Conservation (phyloP, 1,140 invertebrate species). For the Cotesia typhae region DNA sequence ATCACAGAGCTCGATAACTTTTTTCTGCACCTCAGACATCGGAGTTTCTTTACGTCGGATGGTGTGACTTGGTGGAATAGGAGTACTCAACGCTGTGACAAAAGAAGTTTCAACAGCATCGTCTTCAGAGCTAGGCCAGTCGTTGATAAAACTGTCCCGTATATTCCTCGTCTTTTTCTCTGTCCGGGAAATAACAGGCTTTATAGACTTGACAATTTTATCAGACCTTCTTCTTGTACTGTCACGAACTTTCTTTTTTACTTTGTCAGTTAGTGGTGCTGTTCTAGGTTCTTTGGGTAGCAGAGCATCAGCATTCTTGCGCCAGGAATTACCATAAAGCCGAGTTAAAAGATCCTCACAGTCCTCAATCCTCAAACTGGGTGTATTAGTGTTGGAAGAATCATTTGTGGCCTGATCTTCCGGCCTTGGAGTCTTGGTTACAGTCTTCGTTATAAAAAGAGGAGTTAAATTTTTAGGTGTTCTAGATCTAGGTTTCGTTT, state of each 20-base stretch:
- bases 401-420: conserved; percentile 3
- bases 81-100: conserved; percentile 26
- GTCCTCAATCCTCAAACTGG: conserved; percentile 43
- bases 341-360: conserved; percentile 65
- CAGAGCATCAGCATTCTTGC: conserved; percentile 53
- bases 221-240: not conserved
- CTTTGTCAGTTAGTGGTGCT: conserved; percentile 30
- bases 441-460: not conserved
- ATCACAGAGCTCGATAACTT: conserved; percentile 53
- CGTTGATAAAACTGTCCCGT: conserved; percentile 23
- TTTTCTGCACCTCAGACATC: conserved; percentile 38
- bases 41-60: conserved; percentile 24
- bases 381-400: not conserved
- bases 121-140: conserved; percentile 11
- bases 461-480: conserved; percentile 20
- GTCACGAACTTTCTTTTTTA: conserved; percentile 13
- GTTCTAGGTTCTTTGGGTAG: conserved; percentile 39
- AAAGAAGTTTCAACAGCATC: conserved; percentile 22
- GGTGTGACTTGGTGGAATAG: not conserved
- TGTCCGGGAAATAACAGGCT: conserved; percentile 47
- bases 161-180: conserved; percentile 27
- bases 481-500: conserved; percentile 19
- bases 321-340: conserved; percentile 66
- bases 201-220: conserved; percentile 41
- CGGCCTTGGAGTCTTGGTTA: not conserved